Conservation (phyloP, 1,140 invertebrate genomes). For the Euura saliciscinereae region DNA sequence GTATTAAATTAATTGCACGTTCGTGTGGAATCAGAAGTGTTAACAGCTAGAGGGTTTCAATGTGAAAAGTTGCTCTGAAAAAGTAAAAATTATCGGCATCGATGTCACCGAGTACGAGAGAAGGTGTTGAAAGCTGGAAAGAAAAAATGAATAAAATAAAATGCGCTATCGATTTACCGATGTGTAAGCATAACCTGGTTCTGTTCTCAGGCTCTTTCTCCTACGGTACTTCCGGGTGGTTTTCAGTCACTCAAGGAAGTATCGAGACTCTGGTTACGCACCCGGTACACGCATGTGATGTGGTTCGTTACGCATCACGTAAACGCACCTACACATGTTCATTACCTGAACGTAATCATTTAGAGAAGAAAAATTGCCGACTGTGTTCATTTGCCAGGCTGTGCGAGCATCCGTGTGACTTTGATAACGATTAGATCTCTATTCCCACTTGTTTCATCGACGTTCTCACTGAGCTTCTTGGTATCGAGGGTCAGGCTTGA, state of each 20-base stretch:
- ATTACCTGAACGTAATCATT: not conserved
- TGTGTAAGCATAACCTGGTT: too few relatives aligned
- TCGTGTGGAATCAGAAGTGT: too few relatives aligned
- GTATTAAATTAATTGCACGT: too few relatives aligned
- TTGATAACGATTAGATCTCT: not conserved
- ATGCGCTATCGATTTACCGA: too few relatives aligned
- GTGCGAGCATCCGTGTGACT: not conserved
- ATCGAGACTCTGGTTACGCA: slow-evolving; percentile 1
- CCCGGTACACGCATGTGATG: not conserved
- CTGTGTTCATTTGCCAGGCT: too few relatives aligned
- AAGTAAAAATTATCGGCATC: too few relatives aligned
- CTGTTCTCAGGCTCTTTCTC: not conserved
- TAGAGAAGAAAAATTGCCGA: not conserved
- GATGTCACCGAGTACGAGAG: too few relatives aligned
- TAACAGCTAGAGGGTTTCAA: too few relatives aligned
- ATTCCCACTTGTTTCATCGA: not conserved
- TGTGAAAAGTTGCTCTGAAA: too few relatives aligned
- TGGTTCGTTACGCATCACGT: slow-evolving; percentile 1
- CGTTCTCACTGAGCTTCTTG: not conserved
- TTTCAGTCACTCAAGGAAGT: slow-evolving; percentile 2
- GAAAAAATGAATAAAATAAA: too few relatives aligned
- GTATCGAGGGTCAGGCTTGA: too few relatives aligned
- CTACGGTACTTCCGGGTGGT: not conserved
- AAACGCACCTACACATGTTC: not conserved
- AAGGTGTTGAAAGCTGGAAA: too few relatives aligned